Percentiles rank a stretch among this genome's conserved stretches.
phyloP scores from a whole-genome alignment of 30 jellyfish, hydroid and myxozoan genomes.

The Clytia hemisphaerica region DNA sequence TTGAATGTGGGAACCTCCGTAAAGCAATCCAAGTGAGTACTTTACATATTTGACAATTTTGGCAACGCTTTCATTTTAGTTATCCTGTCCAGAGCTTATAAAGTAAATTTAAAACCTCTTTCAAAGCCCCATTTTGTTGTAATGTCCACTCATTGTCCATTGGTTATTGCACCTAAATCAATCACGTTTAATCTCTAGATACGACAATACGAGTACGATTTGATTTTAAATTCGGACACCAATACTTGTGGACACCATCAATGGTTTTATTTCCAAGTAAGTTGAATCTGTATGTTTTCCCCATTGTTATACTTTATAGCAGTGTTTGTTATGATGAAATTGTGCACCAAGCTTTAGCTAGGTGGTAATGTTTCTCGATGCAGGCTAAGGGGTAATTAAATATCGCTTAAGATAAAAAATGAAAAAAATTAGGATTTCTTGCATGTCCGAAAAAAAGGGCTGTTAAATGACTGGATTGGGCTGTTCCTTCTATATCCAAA shows the following conservation, averaged over 20 bases:
- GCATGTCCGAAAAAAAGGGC: no score
- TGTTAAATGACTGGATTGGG: no score
- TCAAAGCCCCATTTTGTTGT: neutral
- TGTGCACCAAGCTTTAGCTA: neutral
- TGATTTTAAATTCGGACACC: constrained; percentile 67
- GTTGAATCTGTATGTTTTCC: neutral
- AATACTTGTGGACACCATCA: constrained; percentile 78
- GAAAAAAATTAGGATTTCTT: no score
- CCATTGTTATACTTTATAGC: neutral
- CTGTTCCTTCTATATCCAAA: no score
- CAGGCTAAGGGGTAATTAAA: neutral
- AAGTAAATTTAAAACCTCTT: neutral
- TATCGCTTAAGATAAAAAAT: no score
- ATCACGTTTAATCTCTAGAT: constrained; percentile 21
- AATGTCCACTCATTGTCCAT: no score
- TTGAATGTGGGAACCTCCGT: constrained; percentile 92
- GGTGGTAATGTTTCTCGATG: neutral
- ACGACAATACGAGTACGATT: constrained; percentile 76
- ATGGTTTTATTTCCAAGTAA: constrained; percentile 92
- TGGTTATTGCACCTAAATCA: neutral
- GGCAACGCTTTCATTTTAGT: no score
- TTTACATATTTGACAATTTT: neutral
- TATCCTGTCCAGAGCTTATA: neutral
- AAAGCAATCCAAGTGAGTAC: constrained; percentile 76
- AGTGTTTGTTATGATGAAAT: neutral